Conservation (phyloP, 2,113 vertebrate species). For the Dasyurus viverrinus region DNA sequence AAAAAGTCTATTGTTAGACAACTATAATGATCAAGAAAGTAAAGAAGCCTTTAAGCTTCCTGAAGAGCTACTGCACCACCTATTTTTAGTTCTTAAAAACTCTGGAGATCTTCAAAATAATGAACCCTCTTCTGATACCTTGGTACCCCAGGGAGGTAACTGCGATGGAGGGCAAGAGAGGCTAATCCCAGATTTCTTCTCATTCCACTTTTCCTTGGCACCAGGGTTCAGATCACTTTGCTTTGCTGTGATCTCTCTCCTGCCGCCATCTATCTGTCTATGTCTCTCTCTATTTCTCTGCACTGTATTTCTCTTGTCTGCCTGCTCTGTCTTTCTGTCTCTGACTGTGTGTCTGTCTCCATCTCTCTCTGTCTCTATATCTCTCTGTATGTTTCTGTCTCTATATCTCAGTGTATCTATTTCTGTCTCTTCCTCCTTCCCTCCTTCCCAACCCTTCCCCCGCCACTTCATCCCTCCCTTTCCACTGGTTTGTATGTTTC, state of each 20-base stretch:
- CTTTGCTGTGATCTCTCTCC: neutral
- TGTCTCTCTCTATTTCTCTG: no score
- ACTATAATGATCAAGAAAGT: neutral
- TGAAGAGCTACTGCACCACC: neutral
- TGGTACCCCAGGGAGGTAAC: neutral
- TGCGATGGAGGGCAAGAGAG: neutral
- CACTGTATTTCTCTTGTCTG: fast-evolving
- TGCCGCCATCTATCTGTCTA: neutral
- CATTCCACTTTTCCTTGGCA: neutral
- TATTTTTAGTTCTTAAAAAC: neutral
- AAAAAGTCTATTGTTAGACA: neutral
- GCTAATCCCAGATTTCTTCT: neutral
- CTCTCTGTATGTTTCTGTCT: neutral
- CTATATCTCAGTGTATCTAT: no score
- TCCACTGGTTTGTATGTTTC: neutral
- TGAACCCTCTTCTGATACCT: neutral
- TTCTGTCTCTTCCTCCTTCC: no score
- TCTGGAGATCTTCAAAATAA: neutral
- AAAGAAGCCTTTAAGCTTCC: neutral
- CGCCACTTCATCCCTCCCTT: no score
- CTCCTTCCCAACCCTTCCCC: no score
- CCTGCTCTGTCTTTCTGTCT: no score
- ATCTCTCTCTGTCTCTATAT: fast-evolving
- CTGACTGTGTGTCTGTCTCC: fast-evolving
- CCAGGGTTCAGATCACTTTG: neutral